phyloP scores from a whole-genome alignment of 1,140 invertebrate genomes.

The Apis cerana region DNA sequence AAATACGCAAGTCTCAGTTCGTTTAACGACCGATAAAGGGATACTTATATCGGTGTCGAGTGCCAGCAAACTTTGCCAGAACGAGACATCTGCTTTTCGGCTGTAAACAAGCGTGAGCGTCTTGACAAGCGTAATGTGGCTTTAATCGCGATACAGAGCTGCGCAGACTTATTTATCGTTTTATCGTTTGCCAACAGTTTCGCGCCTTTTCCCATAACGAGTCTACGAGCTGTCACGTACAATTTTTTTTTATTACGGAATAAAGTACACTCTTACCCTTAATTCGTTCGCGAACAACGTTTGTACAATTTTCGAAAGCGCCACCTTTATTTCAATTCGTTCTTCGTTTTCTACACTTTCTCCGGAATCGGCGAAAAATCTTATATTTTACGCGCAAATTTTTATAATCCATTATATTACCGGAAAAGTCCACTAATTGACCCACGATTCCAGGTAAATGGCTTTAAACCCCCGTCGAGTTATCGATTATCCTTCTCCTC shows the following conservation, averaged over 20 bases:
- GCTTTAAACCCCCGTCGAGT: too few species aligned
- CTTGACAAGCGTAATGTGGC: slow-evolving; percentile 79
- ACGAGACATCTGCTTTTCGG: slow-evolving; percentile 76
- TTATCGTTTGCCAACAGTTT: slow-evolving; percentile 72
- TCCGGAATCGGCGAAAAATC: too few species aligned
- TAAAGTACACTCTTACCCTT: too few species aligned
- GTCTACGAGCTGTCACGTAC: not conserved
- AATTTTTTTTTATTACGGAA: slow-evolving; percentile 8
- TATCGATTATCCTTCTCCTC: not conserved
- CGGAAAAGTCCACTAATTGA: too few species aligned
- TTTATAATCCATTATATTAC: too few species aligned
- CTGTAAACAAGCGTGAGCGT: slow-evolving; percentile 74
- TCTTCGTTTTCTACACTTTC: too few species aligned
- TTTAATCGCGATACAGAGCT: slow-evolving; percentile 79
- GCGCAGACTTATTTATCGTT: slow-evolving; percentile 74
- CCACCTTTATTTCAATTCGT: too few species aligned
- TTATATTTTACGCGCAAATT: too few species aligned
- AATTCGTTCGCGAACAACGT: too few species aligned
- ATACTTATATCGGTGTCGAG: slow-evolving; percentile 63
- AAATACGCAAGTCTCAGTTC: slow-evolving; percentile 31
- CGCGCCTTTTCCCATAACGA: slow-evolving; percentile 42
- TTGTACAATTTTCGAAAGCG: too few species aligned
- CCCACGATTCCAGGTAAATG: too few species aligned
- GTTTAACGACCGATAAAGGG: slow-evolving; percentile 57
- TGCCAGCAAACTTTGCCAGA: slow-evolving; percentile 78